Base-by-base conservation (phyloP, 2,113 vertebrate genomes). In the Osmerus mordax region DNA sequence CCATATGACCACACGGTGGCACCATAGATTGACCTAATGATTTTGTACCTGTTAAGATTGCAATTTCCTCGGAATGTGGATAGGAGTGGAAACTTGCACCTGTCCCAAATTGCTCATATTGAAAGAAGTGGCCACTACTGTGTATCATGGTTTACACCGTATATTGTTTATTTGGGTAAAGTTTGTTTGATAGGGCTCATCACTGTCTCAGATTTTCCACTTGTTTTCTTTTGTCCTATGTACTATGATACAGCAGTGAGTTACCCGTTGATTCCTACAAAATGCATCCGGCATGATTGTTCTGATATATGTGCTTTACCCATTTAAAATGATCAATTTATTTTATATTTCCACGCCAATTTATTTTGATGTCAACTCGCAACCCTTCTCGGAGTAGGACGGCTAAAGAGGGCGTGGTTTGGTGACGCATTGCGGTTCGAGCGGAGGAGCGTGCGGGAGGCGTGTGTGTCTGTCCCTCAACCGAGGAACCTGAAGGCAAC, bases 361-460 rank as follows among this genome's bases (percentile, higher is more conserved):
- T 25, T 21, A 13, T 23, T 21, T 28, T 78, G 82, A 90, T 83
- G 86, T 90, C 78, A 86, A 15, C 71, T 3, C 55, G 70, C 68
- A 59, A 59, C 15, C 58, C 59, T 73, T 25, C 12, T 29, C 0
- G 65, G 53, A 6, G 15, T 18, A 9, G 41, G 25, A 7, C 21
- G n/a, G 47, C 0, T 32, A 23, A 25, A 78, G 73, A 76, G 83
- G 92, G 89, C 87, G 90, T 86, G 87, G 85, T 75, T 87, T 84
- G 83, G 78, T 89, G 90, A 91, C 89, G 92, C 92, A 93, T 88
- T 93, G 92, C 92, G 91, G 88, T 77, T 87, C 73, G 78, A 74
- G 84, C 79, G 69, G 25, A 69, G 47, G 53, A 16, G 64, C 19
- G 67, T 19, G n/a, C 67, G 25, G 23, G 59, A 53, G 6, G 66